Evolutionary conservation across 2,797 vertebrate genomes (phyloP), one percentile per base, ranked within the genome.

Genomic region (Aselliscus stoliczkanus): DNA sequence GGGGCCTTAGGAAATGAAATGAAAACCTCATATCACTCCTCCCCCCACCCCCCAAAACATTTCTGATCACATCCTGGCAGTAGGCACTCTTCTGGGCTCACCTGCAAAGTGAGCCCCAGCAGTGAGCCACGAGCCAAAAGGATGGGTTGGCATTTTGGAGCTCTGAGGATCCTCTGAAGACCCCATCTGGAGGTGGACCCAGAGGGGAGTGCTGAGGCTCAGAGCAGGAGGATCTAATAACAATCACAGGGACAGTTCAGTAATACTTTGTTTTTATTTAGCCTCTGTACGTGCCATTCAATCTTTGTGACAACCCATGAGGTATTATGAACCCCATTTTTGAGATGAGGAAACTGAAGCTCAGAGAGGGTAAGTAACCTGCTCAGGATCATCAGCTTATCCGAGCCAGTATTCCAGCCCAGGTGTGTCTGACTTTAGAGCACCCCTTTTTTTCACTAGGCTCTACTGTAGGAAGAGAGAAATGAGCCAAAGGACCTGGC

Each of bases 141-240:
- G 64, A n/a, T 39, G 58, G 29, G 10, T 5, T 94, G 44, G 13
- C n/a, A 47, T 31, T 87, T 80, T 75, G 70, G 25, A 75, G 37
- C 31, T 7, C 29, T 42, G n/a, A 37, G 88, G 6, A 58, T 86
- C 23, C 47, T 93, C 92, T 73, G 42, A 44, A 90, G 44, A 79
- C 5, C 8, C 23, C 12, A n/a, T 3, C 9, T 7, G 7, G 4
- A 27, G 23, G 12, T 72, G 37, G 50, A 88, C 1, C 10, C 86
- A 23, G 31, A 86, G 34, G 8, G 31, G 75, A 23, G 31, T 56
- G 37, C 60, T 0, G 69, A 86, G 56, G 44, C 44, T 82, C 80
- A 64, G 76, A 54, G 75, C 20, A 37, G 5, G 29, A 18, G 62
- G 9, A 23, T 50, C 60, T 44, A 73, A 13, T 31, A 37, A 39